phyloP scores from a whole-genome alignment of 1,140 invertebrate genomes.

The Oryctes rhinoceros region DNA sequence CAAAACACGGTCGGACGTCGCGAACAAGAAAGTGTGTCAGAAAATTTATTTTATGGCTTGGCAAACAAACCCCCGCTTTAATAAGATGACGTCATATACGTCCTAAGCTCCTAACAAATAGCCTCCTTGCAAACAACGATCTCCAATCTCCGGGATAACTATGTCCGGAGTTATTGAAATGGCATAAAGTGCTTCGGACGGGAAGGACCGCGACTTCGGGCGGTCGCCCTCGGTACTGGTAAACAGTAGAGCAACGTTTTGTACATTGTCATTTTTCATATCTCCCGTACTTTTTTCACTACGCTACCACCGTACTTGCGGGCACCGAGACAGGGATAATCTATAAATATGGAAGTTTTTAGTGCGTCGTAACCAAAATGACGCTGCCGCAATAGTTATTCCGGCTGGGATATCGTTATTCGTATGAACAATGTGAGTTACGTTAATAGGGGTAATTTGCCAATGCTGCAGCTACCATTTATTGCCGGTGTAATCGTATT shows the following conservation, averaged over 20 bases:
- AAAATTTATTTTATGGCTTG: conserved; percentile 55
- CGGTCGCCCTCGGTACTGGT: neutral
- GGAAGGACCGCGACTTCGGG: neutral
- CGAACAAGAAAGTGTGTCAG: conserved; percentile 53
- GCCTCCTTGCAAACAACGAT: conserved; percentile 49
- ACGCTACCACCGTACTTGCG: neutral
- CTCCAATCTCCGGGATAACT: conserved; percentile 49
- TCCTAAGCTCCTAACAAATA: conserved; percentile 51
- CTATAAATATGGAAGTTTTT: conserved; percentile 41
- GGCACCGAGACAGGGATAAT: neutral
- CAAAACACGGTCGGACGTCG: conserved; percentile 50
- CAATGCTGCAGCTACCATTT: too few species aligned
- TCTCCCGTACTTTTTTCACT: neutral
- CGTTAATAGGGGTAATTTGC: conserved; percentile 1
- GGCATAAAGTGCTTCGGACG: conserved; percentile 23
- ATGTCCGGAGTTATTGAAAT: conserved; percentile 45
- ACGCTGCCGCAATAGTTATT: conserved; percentile 7
- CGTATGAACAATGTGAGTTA: conserved; percentile 30
- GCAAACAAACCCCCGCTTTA: conserved; percentile 53
- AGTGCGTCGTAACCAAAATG: conserved; percentile 17
- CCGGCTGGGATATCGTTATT: conserved; percentile 28
- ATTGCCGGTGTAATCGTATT: too few species aligned
- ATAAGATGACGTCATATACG: conserved; percentile 55
- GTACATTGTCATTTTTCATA: conserved; percentile 1
- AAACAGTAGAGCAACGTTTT: neutral